Evolutionary conservation across 2,888 invertebrate species (phyloP), one percentile per base, ranked within the genome.

Genomic region (Thumatha senex): DNA sequence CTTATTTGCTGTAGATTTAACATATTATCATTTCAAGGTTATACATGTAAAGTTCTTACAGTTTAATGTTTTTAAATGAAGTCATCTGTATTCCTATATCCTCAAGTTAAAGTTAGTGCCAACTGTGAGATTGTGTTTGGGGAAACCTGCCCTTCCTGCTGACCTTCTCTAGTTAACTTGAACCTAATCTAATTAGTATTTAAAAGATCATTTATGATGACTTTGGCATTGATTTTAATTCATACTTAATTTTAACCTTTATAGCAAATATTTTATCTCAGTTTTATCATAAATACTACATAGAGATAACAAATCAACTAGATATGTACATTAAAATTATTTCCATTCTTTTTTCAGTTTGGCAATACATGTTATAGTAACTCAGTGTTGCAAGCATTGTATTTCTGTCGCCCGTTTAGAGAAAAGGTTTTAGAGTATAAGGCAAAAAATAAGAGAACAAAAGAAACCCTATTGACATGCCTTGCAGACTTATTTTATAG

Each of bases 321-420:
- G 30, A 14, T 12, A 30, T 13, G 7, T 7, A n/a, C 18, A 24
- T 40, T 9, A 30, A 40, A 4, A n/a, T 1, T 18, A 15, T 18
- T 18, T 10, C 12, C 35, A 24, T 38, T 12, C 29, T 51, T 51
- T 77, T 93, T 94, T 66, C 92, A 97, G 96, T 99, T 99, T 93
- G 99, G 99, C 69, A 99, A 99, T 91, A 99, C 99, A 30, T 99
- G 99, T 92, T 99, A 99, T 87, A 99, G 99, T 86, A 99, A 99
- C 91, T 99, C 99, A 40, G 99, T 99, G 69, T 93, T 99, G 63
- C 99, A 99, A 94, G 99, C 99, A 30, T 93, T 99, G 63, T 99
- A 99, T 87, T 99, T 99, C 89, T 99, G 99, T 91, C 97, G 98
- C 78, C 99, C 99, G 54, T 99, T 99, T 84, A 94, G 99, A 82